Conservation (phyloP, 2,797 vertebrate species). For the Apodemus agrarius region DNA sequence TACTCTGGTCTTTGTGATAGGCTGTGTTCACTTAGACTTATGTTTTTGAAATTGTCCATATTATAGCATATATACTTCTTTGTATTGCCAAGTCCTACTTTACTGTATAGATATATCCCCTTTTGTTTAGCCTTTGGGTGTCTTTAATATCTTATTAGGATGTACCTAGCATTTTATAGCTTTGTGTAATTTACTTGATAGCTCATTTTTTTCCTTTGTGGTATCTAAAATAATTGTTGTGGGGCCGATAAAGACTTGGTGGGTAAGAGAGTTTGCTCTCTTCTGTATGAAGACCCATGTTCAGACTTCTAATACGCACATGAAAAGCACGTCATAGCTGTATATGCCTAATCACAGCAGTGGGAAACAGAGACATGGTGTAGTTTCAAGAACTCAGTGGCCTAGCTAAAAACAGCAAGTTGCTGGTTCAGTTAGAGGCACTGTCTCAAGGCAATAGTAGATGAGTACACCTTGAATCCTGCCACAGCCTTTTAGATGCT, state of each 20-base stretch:
- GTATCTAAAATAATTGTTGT: neutral
- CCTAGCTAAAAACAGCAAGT: neutral
- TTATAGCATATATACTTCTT: neutral
- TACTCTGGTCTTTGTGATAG: neutral
- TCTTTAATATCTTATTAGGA: constrained; percentile 42
- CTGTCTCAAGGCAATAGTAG: neutral
- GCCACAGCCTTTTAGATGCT: neutral
- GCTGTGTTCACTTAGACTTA: neutral
- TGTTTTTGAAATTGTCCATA: neutral
- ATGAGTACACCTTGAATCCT: neutral
- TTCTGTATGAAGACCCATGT: neutral
- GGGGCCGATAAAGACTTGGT: neutral
- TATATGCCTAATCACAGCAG: neutral
- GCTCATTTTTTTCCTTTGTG: neutral
- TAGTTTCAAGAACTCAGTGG: neutral
- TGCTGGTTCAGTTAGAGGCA: neutral
- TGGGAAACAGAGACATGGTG: neutral
- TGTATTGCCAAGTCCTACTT: constrained; percentile 20
- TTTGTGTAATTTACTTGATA: constrained; percentile 3
- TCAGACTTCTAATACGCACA: neutral
- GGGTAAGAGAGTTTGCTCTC: neutral
- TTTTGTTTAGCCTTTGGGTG: constrained; percentile 2
- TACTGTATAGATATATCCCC: neutral
- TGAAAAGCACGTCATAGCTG: neutral
- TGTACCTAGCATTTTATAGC: neutral